phyloP scores from a whole-genome alignment of 2,797 vertebrate species.

The Sciaenops ocellatus region DNA sequence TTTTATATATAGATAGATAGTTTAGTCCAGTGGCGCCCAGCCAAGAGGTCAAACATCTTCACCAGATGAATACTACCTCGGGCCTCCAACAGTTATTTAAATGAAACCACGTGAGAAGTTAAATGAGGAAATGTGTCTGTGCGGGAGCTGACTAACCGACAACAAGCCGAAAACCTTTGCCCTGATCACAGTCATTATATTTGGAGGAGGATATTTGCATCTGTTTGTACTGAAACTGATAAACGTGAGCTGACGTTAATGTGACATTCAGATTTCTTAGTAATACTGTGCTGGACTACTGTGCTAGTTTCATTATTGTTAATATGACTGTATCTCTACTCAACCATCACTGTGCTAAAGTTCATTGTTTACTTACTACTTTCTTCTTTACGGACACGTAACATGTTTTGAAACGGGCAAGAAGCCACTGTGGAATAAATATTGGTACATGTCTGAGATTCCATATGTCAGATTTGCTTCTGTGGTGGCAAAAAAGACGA shows the following conservation, averaged over 20 bases:
- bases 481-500: constrained; percentile 5
- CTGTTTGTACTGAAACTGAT: neutral
- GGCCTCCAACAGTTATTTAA: neutral
- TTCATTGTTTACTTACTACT: neutral
- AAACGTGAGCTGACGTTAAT: neutral
- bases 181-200: neutral
- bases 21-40: too few relatives aligned
- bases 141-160: neutral
- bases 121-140: neutral
- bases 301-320: neutral
- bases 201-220: neutral
- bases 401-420: neutral
- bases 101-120: neutral
- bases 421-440: neutral
- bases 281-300: neutral
- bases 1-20: too few relatives aligned
- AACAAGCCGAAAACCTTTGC: neutral
- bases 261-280: neutral
- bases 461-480: neutral
- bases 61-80: neutral
- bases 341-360: neutral
- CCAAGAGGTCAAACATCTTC: too few relatives aligned
- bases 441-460: constrained; percentile 15
- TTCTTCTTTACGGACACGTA: neutral
- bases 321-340: neutral